phyloP scores from a whole-genome alignment of 53 echinoderm and acorn worm genomes.

The Stichopus horrens region DNA sequence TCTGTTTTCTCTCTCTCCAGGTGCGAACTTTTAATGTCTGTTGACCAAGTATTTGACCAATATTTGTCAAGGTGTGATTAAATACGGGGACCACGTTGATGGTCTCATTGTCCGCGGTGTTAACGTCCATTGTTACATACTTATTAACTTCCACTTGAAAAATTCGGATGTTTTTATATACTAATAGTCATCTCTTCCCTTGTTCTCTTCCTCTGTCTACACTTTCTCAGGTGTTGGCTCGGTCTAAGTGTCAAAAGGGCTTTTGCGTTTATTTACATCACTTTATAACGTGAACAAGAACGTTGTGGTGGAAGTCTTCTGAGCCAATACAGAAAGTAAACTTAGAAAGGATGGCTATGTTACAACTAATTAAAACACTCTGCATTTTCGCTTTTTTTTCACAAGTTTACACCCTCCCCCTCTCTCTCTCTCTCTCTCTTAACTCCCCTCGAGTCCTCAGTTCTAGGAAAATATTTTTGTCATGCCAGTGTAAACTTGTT shows the following conservation, averaged over 20 bases:
- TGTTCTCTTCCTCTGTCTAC: too few relatives aligned
- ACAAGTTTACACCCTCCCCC: too few relatives aligned
- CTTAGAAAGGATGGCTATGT: too few relatives aligned
- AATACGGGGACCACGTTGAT: not conserved
- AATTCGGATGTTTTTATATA: conserved; percentile 36
- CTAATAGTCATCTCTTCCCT: not conserved
- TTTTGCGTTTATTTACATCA: not conserved
- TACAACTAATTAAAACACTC: too few relatives aligned
- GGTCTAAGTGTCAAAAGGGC: not conserved
- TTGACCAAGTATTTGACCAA: conserved; percentile 38
- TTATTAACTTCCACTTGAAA: conserved; percentile 34
- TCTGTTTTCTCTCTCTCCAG: not conserved
- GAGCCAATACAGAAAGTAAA: too few relatives aligned
- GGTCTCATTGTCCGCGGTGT: not conserved
- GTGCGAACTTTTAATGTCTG: not conserved
- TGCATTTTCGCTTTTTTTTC: too few relatives aligned
- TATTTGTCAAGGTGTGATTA: conserved; percentile 21
- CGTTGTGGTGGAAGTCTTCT: too few relatives aligned
- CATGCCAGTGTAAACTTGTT: not conserved
- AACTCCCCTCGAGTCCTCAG: not conserved
- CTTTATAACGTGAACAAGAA: too few relatives aligned
- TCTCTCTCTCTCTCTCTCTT: not conserved
- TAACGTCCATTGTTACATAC: conserved; percentile 21
- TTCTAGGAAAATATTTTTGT: not conserved
- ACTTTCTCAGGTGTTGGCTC: not conserved